phyloP scores from a whole-genome alignment of 1,140 invertebrate species.

The Ditylenchus dipsaci region DNA sequence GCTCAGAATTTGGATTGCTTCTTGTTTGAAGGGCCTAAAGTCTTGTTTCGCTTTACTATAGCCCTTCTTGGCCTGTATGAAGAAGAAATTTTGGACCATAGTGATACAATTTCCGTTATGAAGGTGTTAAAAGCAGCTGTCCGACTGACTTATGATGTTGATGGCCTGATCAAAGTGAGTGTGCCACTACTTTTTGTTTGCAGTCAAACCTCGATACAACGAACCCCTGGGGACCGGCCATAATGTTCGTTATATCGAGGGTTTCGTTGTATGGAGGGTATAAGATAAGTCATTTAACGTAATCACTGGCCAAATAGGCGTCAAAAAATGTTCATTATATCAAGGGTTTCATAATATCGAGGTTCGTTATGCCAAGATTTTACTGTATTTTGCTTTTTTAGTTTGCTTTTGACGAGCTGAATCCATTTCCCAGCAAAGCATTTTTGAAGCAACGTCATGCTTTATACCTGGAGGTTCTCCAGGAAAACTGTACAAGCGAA shows the following conservation, averaged over 20 bases:
- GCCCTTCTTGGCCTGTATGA: conserved; percentile 71
- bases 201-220: too few relatives aligned
- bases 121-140: conserved; percentile 63
- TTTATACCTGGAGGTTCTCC: conserved; percentile 61
- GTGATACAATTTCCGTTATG: conserved; percentile 62
- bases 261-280: too few relatives aligned
- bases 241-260: too few relatives aligned
- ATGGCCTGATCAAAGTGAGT: conserved; percentile 61
- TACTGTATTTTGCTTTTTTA: conserved; percentile 47
- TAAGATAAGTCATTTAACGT: too few relatives aligned
- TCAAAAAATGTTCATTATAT: too few relatives aligned
- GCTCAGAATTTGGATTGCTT: conserved; percentile 74
- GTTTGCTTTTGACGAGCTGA: conserved; percentile 63
- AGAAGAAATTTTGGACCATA: conserved; percentile 59
- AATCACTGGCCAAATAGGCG: too few relatives aligned
- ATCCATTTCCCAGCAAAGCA: conserved; percentile 61
- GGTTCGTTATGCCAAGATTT: too few relatives aligned
- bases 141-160: conserved; percentile 62
- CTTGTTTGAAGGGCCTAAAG: conserved; percentile 84
- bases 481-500: conserved; percentile 60
- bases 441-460: conserved; percentile 61
- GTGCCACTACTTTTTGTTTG: background rate
- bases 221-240: too few relatives aligned
- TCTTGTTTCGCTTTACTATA: conserved; percentile 77
- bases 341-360: too few relatives aligned